phyloP scores from a whole-genome alignment of 2,888 invertebrate species.

The Blastobasis lacticolella region DNA sequence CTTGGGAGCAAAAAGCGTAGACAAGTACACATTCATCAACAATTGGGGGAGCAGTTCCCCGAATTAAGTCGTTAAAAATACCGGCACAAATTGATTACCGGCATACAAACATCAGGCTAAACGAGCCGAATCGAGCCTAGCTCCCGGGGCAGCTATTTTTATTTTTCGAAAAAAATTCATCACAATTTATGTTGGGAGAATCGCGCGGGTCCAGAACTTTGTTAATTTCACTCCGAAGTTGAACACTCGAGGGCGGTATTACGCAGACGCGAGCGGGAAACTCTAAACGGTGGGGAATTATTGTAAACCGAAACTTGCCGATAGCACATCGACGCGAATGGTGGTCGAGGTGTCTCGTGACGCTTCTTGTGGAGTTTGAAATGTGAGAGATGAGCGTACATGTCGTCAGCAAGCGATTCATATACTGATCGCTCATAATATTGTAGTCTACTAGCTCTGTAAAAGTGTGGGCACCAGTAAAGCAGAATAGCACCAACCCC shows the following conservation, averaged over 20 bases:
- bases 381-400: no score
- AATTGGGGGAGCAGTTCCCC: no score
- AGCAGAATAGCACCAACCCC: no score
- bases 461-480: no score
- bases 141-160: constrained; percentile 42
- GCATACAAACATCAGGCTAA: neutral
- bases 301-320: constrained; percentile 17
- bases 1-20: no score
- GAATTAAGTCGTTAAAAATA: neutral
- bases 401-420: no score
- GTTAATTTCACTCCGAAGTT: constrained; percentile 65
- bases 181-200: constrained; percentile 56
- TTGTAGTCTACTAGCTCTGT: no score
- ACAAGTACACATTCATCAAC: no score
- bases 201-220: constrained; percentile 51
- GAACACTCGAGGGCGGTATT: constrained; percentile 36
- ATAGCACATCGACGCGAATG: no score
- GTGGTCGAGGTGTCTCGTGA: no score
- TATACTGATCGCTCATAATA: no score
- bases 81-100: neutral
- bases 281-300: constrained; percentile 15
- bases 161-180: constrained; percentile 53
- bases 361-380: no score
- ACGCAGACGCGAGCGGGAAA: constrained; percentile 24
- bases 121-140: constrained; percentile 4